A percentile compares a stretch with the other conserved stretches of the same genome.
These are phyloP conservation scores for Philaethria dido DNA, from an alignment of 2,888 invertebrate species.

Conservation along the genomic window DNA sequence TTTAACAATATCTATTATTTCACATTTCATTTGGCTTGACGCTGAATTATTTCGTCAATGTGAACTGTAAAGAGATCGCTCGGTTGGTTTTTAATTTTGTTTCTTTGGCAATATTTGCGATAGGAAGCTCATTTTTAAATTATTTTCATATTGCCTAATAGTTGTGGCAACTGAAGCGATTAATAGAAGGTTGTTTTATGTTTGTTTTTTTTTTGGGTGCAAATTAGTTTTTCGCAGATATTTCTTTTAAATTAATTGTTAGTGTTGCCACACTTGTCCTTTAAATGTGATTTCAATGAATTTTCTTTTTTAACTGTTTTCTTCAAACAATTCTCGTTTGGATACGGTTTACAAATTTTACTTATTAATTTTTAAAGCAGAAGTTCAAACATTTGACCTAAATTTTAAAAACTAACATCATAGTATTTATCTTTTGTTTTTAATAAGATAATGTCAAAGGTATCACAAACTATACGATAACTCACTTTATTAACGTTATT, in stretches of 20 bases:
- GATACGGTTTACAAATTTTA: neutral
- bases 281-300: neutral
- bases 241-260: slow-evolving; percentile 3
- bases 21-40: neutral
- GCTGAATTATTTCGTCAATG: slow-evolving; percentile 13
- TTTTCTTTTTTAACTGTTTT: neutral
- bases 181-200: slow-evolving; percentile 36
- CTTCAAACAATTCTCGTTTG: neutral
- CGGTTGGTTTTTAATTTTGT: slow-evolving; percentile 33
- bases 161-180: slow-evolving; percentile 38
- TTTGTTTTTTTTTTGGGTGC: slow-evolving; percentile 21
- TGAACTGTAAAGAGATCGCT: slow-evolving; percentile 23
- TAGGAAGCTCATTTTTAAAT: slow-evolving; percentile 28
- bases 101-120: slow-evolving; percentile 34
- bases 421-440: slow-evolving; percentile 9
- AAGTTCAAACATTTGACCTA: slow-evolving; percentile 25
- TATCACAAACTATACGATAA: slow-evolving; percentile 24
- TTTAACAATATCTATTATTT: slow-evolving; percentile 41
- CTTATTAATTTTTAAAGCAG: neutral
- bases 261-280: neutral
- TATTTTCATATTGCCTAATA: slow-evolving; percentile 36
- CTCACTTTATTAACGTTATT: slow-evolving; percentile 21
- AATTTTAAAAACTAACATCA: slow-evolving; percentile 7
- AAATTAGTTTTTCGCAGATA: slow-evolving; percentile 37
- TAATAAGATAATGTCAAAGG: slow-evolving; percentile 11